Evolutionary conservation across 2,888 invertebrate species (phyloP).

Genomic region (Bugulina stolonifera): DNA sequence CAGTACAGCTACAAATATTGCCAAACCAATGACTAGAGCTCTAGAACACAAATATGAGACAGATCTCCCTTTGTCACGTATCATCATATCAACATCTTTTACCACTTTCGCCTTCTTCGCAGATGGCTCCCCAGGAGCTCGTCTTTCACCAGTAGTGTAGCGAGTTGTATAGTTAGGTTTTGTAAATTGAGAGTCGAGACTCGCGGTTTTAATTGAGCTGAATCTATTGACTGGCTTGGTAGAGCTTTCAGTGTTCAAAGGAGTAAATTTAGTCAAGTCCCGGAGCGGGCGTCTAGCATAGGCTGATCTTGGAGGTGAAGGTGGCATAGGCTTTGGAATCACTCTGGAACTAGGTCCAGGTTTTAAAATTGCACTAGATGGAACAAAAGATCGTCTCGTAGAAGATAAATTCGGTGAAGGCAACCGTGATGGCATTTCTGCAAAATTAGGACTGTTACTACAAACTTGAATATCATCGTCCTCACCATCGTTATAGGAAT

Average conservation of each 20-base stretch:
- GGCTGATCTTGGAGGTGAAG: constrained; percentile 6
- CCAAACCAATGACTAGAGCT: not conserved
- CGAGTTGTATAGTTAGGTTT: not conserved
- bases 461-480: not conserved
- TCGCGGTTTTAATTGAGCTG: not conserved
- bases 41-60: not conserved
- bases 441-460: not conserved
- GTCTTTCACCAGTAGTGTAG: not conserved
- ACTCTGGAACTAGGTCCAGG: not conserved
- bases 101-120: not conserved
- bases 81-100: not conserved
- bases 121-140: not conserved
- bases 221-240: not conserved
- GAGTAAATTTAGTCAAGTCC: not conserved
- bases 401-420: constrained; percentile 17
- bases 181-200: not conserved
- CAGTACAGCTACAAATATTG: not conserved
- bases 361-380: not conserved
- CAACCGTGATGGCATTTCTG: constrained; percentile 1
- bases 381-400: constrained; percentile 7
- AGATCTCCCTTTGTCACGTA: not conserved
- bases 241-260: not conserved
- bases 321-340: not conserved
- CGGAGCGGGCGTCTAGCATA: constrained; percentile 7
- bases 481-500: not conserved